Evolutionary conservation across 2,888 invertebrate species (phyloP).

Genomic region (Lobophora halterata): DNA sequence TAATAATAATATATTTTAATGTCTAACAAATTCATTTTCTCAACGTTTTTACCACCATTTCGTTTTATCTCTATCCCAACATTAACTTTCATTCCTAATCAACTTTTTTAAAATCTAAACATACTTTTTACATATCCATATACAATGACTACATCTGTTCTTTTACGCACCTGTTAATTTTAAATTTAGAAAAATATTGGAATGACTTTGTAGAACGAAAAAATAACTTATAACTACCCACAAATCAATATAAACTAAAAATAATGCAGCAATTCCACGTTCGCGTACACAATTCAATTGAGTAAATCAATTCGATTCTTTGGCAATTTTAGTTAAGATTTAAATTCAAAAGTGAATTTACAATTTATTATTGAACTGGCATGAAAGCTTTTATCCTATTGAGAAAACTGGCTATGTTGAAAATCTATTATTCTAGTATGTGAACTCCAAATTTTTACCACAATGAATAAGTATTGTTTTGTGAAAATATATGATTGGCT

Average conservation of each 20-base stretch:
- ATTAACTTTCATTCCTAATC: constrained; percentile 73
- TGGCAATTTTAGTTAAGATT: constrained; percentile 66
- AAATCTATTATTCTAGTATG: constrained; percentile 60
- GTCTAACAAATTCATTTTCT: constrained; percentile 79
- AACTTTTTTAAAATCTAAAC: constrained; percentile 73
- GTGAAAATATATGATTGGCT: constrained; percentile 16
- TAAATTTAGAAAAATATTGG: constrained; percentile 72
- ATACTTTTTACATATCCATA: constrained; percentile 75
- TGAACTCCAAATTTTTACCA: constrained; percentile 39
- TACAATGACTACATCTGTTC: constrained; percentile 64
- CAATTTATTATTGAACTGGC: constrained; percentile 66
- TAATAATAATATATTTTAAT: constrained; percentile 79
- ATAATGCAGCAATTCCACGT: constrained; percentile 57
- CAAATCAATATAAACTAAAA: constrained; percentile 37
- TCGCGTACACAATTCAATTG: constrained; percentile 47
- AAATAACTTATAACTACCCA: constrained; percentile 48
- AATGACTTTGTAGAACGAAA: constrained; percentile 57
- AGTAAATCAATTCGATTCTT: constrained; percentile 71
- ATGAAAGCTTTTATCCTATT: constrained; percentile 66
- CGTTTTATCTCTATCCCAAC: constrained; percentile 66
- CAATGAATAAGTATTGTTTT: constrained; percentile 30
- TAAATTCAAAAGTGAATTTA: constrained; percentile 77
- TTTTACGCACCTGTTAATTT: constrained; percentile 60
- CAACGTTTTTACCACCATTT: constrained; percentile 68
- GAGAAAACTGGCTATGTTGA: constrained; percentile 67